Base-by-base conservation (phyloP, 2,888 invertebrate genomes). In the Macaria notata region DNA sequence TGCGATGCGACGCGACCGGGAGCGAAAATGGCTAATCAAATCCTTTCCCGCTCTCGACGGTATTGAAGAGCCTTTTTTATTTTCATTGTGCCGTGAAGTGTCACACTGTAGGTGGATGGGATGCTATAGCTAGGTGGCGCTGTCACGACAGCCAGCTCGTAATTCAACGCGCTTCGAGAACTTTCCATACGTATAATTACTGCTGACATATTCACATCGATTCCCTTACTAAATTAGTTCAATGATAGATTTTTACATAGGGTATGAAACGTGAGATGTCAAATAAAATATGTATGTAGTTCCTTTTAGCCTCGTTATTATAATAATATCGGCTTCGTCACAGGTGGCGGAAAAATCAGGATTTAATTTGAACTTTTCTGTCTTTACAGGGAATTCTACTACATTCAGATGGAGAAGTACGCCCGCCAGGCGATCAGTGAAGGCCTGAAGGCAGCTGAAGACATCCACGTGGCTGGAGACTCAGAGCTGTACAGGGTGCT, bases 351-450 rank as follows among this genome's bases (percentile, higher is more conserved):
- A 33, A 33, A 33, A 33, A 33, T 33, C 33, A 33, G 33, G 4
- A 4, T 4, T 33, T 4, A 33, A 6, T 6, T 33, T 31, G 7
- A 1, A 9, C 9, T n/a, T 30, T 5, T 71, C 50, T 61, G 58
- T 79, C 55, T 64, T 87, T 87, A 49, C 95, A 99, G 99, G 92
- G 99, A 99, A 93, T 99, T 99, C 94, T 99, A 98, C 94, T 99
- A 99, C 93, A 99, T 99, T 84, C 99, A 99, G 93, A 99, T 99
- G 99, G 99, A 99, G 93, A 99, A 99, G 92, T 99, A 98, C 92
- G 99, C 99, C 64, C 94, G 99, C 73, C 99, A 99, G 90, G 98
- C 98, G 49, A 96, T 99, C 76, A 97, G 98, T 73, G 99, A 99
- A 92, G 99, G 99, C 63, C 94, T 98, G 75, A 97, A 98, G 87